phyloP scores from a whole-genome alignment of 2,113 vertebrate species.

The Rattus norvegicus region GRCr8 NC_086033.1:75831501-75832000 shows the following conservation, averaged over 20 bases:
- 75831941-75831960: neutral
- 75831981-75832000: neutral
- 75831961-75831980: neutral
- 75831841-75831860: neutral
- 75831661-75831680: neutral
- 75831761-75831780: neutral
- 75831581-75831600: neutral
- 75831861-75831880: neutral
- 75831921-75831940: neutral
- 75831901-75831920: neutral
- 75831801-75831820: neutral
- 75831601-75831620: neutral
- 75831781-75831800: neutral
- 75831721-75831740: fast-evolving
- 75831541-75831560: neutral
- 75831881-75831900: neutral
- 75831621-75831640: neutral
- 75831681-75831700: neutral
- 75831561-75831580: neutral
- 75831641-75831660: neutral
- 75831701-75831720: neutral
- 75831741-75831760: neutral
- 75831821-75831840: neutral
- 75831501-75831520: neutral
- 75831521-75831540: neutral